Percentiles rank a stretch among this genome's conserved stretches.
Conservation (phyloP, 2,113 vertebrate genomes). For the human region DNA sequence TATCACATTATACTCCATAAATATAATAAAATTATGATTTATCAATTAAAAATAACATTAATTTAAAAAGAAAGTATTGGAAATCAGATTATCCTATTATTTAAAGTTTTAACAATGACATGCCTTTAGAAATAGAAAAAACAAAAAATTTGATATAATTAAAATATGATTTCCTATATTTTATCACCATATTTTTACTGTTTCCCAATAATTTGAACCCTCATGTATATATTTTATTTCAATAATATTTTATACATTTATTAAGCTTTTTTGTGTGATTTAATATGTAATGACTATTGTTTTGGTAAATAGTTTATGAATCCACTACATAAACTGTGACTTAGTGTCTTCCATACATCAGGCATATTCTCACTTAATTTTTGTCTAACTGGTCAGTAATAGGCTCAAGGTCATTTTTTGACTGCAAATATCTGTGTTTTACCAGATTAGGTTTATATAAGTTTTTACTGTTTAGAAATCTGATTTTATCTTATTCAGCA, state of each 20-base stretch:
- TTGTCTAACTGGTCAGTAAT: background rate
- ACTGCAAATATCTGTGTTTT: background rate
- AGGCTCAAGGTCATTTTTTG: background rate
- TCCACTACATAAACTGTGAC: background rate
- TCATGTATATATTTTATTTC: background rate
- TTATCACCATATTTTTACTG: background rate
- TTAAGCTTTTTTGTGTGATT: background rate
- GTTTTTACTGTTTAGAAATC: background rate
- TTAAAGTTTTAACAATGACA: background rate
- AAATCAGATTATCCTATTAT: background rate
- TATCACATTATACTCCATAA: too few species aligned
- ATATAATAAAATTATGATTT: background rate
- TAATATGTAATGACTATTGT: background rate
- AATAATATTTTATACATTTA: background rate
- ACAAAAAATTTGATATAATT: too few species aligned
- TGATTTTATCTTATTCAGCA: background rate
- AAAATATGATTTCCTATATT: background rate
- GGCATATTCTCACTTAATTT: background rate
- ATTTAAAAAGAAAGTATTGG: background rate
- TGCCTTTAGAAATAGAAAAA: background rate
- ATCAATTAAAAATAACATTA: background rate
- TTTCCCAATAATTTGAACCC: background rate
- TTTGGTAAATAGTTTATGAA: background rate
- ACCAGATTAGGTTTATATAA: background rate
- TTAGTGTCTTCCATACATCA: background rate